phyloP scores from a whole-genome alignment of 2,797 vertebrate species.

The Ceryle rudis region DNA sequence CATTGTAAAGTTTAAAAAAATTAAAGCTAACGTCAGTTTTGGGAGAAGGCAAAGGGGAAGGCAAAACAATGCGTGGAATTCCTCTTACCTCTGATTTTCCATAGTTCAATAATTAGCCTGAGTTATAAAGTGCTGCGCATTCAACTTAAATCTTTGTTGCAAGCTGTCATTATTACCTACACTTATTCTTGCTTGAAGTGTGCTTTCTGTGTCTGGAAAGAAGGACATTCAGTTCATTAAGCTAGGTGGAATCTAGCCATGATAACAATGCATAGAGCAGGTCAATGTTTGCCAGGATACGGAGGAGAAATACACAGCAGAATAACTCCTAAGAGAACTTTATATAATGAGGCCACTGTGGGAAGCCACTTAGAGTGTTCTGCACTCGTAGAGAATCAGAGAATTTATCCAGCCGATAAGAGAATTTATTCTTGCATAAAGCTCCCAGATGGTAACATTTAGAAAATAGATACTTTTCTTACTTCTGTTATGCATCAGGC shows the following conservation, averaged over 20 bases:
- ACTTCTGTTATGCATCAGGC: not conserved
- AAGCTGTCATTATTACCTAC: not conserved
- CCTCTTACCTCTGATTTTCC: not conserved
- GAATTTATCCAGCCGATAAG: not conserved
- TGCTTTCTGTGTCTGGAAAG: not conserved
- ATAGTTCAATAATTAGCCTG: not conserved
- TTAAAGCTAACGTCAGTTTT: not conserved
- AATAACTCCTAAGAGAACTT: not conserved
- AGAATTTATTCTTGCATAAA: conserved; percentile 16
- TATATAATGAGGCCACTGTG: not conserved
- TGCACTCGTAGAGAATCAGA: not conserved
- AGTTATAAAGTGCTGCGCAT: not conserved
- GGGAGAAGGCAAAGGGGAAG: not conserved
- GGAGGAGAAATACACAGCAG: not conserved
- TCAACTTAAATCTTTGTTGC: not conserved
- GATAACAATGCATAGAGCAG: not conserved
- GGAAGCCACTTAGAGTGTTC: not conserved
- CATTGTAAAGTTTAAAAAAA: not conserved
- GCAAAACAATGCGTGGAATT: not conserved
- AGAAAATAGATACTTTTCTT: not conserved
- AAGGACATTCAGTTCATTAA: not conserved
- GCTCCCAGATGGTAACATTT: not conserved
- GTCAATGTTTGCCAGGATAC: not conserved
- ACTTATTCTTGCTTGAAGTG: not conserved
- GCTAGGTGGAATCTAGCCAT: not conserved